phyloP scores from a whole-genome alignment of 1,140 invertebrate species.

The Andrena cerasifolii region DNA sequence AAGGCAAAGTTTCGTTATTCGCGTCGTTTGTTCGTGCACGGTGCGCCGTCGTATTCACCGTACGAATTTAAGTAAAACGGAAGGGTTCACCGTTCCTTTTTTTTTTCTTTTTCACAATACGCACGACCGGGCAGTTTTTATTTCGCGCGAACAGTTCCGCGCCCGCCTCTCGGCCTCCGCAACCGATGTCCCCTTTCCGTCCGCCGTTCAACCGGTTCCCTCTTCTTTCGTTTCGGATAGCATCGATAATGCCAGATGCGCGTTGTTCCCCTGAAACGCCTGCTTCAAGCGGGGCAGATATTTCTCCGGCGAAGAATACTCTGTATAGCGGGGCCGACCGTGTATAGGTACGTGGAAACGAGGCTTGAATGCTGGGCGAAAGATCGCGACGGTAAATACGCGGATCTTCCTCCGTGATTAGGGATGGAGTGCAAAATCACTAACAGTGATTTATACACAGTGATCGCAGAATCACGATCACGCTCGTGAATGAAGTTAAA shows the following conservation, averaged over 20 bases:
- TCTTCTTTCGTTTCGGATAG: not conserved
- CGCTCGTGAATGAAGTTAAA: too few species aligned
- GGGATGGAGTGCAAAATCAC: too few species aligned
- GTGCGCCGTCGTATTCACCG: not conserved
- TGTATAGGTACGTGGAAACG: not conserved
- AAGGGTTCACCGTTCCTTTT: not conserved
- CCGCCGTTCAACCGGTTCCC: too few species aligned
- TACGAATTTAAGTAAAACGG: conserved; percentile 42
- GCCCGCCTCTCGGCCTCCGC: not conserved
- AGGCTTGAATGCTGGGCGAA: not conserved
- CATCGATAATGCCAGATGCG: conserved; percentile 7
- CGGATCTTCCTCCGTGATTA: not conserved
- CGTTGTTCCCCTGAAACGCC: conserved; percentile 1
- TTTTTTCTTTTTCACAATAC: conserved; percentile 11
- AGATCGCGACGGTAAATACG: conserved; percentile 10
- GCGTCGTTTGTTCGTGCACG: not conserved
- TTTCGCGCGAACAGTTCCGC: not conserved
- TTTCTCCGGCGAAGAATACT: not conserved
- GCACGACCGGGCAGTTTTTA: conserved; percentile 21
- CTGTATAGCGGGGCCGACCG: too few species aligned
- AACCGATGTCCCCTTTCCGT: not conserved
- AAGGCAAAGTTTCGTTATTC: conserved; percentile 22
- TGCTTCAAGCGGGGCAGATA: not conserved
- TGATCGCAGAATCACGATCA: too few species aligned
- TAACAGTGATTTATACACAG: too few species aligned